phyloP scores from a whole-genome alignment of 2,888 invertebrate genomes.

The Scaptomyza tumidula region DNA sequence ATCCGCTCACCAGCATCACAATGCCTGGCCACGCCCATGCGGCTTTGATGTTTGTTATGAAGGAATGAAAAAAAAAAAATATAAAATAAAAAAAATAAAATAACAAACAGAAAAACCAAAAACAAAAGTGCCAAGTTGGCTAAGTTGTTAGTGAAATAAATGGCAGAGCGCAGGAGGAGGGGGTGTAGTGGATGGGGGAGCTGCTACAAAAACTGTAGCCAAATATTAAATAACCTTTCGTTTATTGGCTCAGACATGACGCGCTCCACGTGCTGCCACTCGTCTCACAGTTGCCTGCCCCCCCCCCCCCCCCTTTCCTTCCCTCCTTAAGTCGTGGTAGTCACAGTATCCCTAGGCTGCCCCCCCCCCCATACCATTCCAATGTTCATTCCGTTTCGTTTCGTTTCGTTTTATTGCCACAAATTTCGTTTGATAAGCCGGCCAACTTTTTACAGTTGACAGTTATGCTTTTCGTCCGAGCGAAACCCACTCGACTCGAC shows the following conservation, averaged over 20 bases:
- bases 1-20: too few species aligned
- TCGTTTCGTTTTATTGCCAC: constrained; percentile 75
- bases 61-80: constrained; percentile 7
- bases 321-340: neutral
- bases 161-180: neutral
- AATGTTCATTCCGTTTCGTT: constrained; percentile 39
- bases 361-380: too few species aligned
- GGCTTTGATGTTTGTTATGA: constrained; percentile 64
- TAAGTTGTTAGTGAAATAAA: constrained; percentile 54
- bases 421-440: constrained; percentile 75
- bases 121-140: constrained; percentile 72
- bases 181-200: too few species aligned
- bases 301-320: too few species aligned
- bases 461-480: constrained; percentile 28
- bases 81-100: neutral
- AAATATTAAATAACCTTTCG: constrained; percentile 81
- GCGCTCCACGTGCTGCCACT: constrained; percentile 50
- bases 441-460: constrained; percentile 77
- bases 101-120: constrained; percentile 14
- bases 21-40: constrained; percentile 52
- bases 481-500: neutral
- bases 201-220: constrained; percentile 51
- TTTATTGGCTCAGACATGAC: constrained; percentile 76
- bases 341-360: neutral
- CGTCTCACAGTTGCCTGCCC: constrained; percentile 1